Evolutionary conservation across 2,888 invertebrate genomes (phyloP).

Genomic region (Calephelis perditalis): DNA sequence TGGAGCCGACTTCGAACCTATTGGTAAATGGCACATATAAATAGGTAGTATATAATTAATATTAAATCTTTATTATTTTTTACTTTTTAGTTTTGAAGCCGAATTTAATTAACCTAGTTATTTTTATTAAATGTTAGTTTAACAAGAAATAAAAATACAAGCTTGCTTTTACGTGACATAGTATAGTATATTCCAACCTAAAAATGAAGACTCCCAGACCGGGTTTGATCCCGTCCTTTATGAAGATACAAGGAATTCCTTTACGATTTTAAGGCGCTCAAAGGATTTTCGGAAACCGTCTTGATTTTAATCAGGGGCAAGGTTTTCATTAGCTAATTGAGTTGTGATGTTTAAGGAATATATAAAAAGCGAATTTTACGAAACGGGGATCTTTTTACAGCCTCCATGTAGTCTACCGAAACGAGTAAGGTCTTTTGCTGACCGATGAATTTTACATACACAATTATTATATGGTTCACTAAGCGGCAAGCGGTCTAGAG

Average conservation of each 20-base stretch:
- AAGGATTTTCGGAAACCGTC: slow-evolving; percentile 30
- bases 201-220: background rate
- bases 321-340: slow-evolving; percentile 74
- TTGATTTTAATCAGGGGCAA: slow-evolving; percentile 44
- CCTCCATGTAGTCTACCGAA: background rate
- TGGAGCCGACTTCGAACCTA: too few species aligned
- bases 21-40: too few species aligned
- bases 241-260: slow-evolving; percentile 3
- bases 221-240: slow-evolving; percentile 1
- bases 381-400: slow-evolving; percentile 16
- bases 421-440: background rate
- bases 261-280: slow-evolving; percentile 20
- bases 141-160: too few species aligned
- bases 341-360: slow-evolving; percentile 50
- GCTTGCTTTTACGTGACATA: too few species aligned
- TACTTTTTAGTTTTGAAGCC: too few species aligned
- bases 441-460: background rate
- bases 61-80: too few species aligned
- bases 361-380: slow-evolving; percentile 36
- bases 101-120: too few species aligned
- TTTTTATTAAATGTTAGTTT: too few species aligned
- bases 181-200: background rate
- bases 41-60: too few species aligned
- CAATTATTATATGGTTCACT: too few species aligned
- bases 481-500: too few species aligned